Conservation (phyloP, 1,140 invertebrate species). For the Hyles euphorbiae region DNA sequence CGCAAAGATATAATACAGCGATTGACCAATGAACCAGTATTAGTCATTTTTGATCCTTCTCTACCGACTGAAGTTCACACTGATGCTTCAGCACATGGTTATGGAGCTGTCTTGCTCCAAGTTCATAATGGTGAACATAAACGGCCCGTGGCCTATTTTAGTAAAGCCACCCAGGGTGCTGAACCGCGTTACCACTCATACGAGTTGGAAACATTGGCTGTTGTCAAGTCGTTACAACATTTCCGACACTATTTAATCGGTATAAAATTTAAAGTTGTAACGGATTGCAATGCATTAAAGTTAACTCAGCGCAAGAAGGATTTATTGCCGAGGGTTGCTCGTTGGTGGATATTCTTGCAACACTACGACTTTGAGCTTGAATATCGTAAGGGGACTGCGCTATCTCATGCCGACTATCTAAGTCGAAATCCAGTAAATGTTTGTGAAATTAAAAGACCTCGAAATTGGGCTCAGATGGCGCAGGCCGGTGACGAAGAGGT, state of each 20-base stretch:
- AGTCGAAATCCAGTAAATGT: too few species aligned
- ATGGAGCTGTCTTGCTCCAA: constrained; percentile 39
- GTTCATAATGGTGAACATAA: constrained; percentile 22
- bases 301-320: constrained; percentile 48
- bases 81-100: constrained; percentile 19
- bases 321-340: constrained; percentile 29
- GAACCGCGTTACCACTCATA: constrained; percentile 41
- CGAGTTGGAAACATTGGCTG: constrained; percentile 46
- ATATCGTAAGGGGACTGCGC: constrained; percentile 36
- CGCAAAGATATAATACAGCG: constrained; percentile 27
- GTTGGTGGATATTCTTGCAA: constrained; percentile 49
- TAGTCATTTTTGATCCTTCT: constrained; percentile 33
- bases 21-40: constrained; percentile 26
- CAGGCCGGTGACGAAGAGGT: constrained; percentile 16
- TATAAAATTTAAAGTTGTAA: too few species aligned
- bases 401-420: too few species aligned
- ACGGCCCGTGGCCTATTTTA: constrained; percentile 41
- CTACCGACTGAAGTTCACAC: constrained; percentile 39
- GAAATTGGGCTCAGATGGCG: too few species aligned
- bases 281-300: too few species aligned
- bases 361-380: constrained; percentile 43
- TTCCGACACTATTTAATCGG: too few species aligned
- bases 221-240: constrained; percentile 35
- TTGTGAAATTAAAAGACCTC: neutral
- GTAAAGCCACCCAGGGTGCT: constrained; percentile 25